These are phyloP conservation scores for Opisthograptis luteolata DNA, from an alignment of 2,888 invertebrate genomes.

Conservation along the genomic window DNA sequence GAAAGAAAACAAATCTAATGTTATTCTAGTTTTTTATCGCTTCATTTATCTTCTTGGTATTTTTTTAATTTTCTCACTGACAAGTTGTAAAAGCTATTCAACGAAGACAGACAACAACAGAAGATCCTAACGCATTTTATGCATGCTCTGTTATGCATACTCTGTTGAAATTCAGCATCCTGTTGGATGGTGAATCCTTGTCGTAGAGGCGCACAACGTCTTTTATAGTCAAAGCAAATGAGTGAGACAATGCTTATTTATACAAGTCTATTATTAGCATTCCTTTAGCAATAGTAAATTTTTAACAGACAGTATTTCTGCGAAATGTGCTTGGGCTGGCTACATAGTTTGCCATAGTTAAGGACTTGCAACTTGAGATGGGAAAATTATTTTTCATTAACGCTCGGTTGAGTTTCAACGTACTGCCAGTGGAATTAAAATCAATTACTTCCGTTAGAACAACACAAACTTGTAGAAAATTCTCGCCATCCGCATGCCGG, in stretches of 20 bases:
- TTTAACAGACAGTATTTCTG: slow-evolving; percentile 62
- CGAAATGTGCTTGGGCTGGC: slow-evolving; percentile 35
- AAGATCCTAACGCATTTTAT: too few species aligned
- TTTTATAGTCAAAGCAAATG: too few species aligned
- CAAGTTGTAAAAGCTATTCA: too few species aligned
- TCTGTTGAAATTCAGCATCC: too few species aligned
- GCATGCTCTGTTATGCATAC: too few species aligned
- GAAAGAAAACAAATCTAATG: neutral
- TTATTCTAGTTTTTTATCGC: neutral
- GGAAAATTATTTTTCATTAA: slow-evolving; percentile 79
- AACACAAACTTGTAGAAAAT: slow-evolving; percentile 65
- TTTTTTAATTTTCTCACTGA: too few species aligned
- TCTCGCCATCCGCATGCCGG: slow-evolving; percentile 40
- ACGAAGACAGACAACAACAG: too few species aligned
- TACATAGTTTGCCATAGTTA: slow-evolving; percentile 49
- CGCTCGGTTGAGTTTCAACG: slow-evolving; percentile 66
- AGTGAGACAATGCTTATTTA: slow-evolving; percentile 38
- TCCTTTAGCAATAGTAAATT: slow-evolving; percentile 46
- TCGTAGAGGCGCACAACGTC: too few species aligned
- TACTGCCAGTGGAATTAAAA: slow-evolving; percentile 72
- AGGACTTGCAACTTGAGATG: slow-evolving; percentile 66
- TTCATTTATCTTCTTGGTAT: too few species aligned
- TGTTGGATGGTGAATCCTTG: too few species aligned
- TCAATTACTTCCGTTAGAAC: slow-evolving; percentile 71
- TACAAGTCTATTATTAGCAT: slow-evolving; percentile 41